Base-by-base conservation (phyloP, 1,140 invertebrate species). In the Cataglyphis hispanica region DNA sequence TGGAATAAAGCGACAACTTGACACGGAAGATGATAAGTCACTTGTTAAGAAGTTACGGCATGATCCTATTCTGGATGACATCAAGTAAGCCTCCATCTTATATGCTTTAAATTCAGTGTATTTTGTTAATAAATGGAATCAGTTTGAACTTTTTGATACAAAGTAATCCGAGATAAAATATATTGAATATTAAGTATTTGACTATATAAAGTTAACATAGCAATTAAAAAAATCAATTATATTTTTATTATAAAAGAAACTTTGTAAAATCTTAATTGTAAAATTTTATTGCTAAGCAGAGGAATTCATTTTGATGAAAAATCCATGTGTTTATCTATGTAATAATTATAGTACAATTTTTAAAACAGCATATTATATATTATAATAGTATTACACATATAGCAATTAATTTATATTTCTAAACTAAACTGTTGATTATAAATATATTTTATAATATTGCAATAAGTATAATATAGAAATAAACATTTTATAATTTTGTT, bases 51-150 rank as follows among this genome's bases (percentile, higher is more conserved):
- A 87, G 66, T 84, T 91, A 16, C 91, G 89, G 83, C 70, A 78
- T 0, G 95, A 95, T 72, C 87, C 92, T 43, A 86, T 94, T 37
- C 87, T 94, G 0, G 95, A 95, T 31, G 94, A 95, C 72, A 93
- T 95, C 5, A 95, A 94, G 94, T 95, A 91, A 85, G 84, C n/a
- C 11, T 80, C 22, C 84, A 50, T 61, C 50, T 34, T 64, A 70
- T 72, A 0, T 78, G 16, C 76, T 2, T 43, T 93, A 10, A 92
- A 94, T 56, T 27, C 13, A 37, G 2, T 16, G 11, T 90, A 92
- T 34, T 34, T 56, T 70, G 5, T 43, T 40, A 5, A 69, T 7
- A 70, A 70, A 25, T 25, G n/a, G 25, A 60, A 60, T 60, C 27
- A 43, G 1, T 69, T 64, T n/a, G 5, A 64, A 22, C 6, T 64